Evolutionary conservation across 2,113 vertebrate species (phyloP), one percentile per base, ranked within the genome.

Genomic region (Syngnathoides biaculeatus): DNA sequence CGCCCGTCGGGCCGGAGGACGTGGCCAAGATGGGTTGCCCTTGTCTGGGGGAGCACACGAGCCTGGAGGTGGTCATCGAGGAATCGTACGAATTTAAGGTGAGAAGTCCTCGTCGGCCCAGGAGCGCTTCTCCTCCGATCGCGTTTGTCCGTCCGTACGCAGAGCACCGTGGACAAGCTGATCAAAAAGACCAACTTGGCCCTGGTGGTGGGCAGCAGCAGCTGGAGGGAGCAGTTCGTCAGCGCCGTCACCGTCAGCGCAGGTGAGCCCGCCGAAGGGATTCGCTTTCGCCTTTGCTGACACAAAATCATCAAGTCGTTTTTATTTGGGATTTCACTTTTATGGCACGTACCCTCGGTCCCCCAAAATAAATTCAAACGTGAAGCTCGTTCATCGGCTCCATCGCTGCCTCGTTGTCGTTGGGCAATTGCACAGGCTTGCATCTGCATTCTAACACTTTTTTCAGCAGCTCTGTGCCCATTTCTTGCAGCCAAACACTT

Each of bases 211-310:
- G 93, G 93, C 50, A 94, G 92, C 89, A 92, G 93, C 83, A 93
- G 92, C 84, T 94, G 93, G 93, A 89, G 93, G 61, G 93, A 94
- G 80, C 93, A 94, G 88, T 94, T 94, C 91, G 93, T 94, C 67
- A 93, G 90, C 1, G 93, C 93, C 1, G 93, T 94, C 65, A 94
- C 93, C 43, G 93, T 94, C 83, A 94, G 93, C 14, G 93, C 93
- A 89, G 93, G 93, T 94, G 77, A 92, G 90, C n/a, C n/a, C n/a
- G n/a, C n/a, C n/a, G n/a, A n/a, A n/a, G n/a, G n/a, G n/a, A n/a
- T n/a, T n/a, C n/a, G n/a, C n/a, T n/a, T n/a, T n/a, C n/a, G n/a
- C n/a, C n/a, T n/a, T n/a, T n/a, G n/a, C n/a, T n/a, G n/a, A n/a
- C n/a, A n/a, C n/a, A n/a, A n/a, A n/a, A n/a, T n/a, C n/a, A n/a